phyloP scores from a whole-genome alignment of 2,888 invertebrate genomes.

The Ctenicera cuprea region DNA sequence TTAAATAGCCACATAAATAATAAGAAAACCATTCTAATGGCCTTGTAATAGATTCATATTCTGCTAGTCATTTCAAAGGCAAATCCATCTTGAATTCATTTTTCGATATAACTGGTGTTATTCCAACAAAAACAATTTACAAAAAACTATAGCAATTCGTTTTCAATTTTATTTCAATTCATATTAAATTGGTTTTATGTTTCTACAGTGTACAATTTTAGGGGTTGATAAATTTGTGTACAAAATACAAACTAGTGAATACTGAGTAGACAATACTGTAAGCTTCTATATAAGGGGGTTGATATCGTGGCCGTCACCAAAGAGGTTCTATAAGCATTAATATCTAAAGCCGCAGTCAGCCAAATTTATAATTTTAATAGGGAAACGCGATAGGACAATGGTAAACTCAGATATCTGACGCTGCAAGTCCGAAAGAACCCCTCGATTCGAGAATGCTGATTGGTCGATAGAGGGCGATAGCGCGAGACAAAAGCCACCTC shows the following conservation, averaged over 20 bases:
- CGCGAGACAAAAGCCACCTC: constrained; percentile 65
- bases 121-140: no score
- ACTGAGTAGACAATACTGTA: constrained; percentile 38
- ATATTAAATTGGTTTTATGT: neutral
- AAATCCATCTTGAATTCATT: no score
- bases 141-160: no score
- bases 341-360: constrained; percentile 60
- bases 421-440: constrained; percentile 65
- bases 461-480: constrained; percentile 65
- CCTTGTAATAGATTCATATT: no score
- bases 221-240: constrained; percentile 16
- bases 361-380: constrained; percentile 65
- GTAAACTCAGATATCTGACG: constrained; percentile 65
- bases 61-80: no score
- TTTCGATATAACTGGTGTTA: no score
- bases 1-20: no score
- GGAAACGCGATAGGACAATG: constrained; percentile 65
- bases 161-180: no score
- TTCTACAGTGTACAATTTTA: neutral
- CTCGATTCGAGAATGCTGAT: constrained; percentile 66
- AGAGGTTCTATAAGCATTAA: constrained; percentile 55
- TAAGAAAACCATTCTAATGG: no score
- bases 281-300: constrained; percentile 34
- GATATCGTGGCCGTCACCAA: constrained; percentile 45
- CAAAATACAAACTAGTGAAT: constrained; percentile 17